Base-by-base conservation (phyloP, 2,888 invertebrate species). In the Caenorhabditis panamensis region DNA sequence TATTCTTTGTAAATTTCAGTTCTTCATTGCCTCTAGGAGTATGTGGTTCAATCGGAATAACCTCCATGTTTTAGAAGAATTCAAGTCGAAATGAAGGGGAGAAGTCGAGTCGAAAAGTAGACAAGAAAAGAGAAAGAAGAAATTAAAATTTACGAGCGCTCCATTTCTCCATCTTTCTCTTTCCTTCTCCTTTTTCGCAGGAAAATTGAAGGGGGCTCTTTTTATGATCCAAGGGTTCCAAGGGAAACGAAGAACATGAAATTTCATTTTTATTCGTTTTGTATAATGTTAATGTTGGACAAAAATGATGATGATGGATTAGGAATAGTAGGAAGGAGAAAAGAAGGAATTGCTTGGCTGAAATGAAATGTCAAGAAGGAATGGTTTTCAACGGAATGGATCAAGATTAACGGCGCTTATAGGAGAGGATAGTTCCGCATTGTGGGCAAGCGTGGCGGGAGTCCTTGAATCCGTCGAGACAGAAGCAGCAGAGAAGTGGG, bases 401-500 rank as follows among this genome's bases (percentile, higher is more conserved):
- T 5, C 3, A 3, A 13, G 5, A 4, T 41, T 41, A 54, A 28
- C 54, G 54, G 24, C 54, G 24, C 41, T 82, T 77, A 26, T 51
- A 47, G 2, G 77, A 47, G 22, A 82, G 54, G n/a, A 73, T 24
- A 16, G 59, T 66, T 31, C 64, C 69, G 44, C 82, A 82, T 4
- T 75, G 36, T 24, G 82, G 82, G 44, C 82, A 82, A n/a, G 59
- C 51, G 41, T 82, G 82, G 18, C 61, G 26, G 16, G 75, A 72
- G 28, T 82, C 82, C 47, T 79, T 73, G 67, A 68, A 82, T 37
- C 64, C 64, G 36, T 73, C 62, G 36, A 72, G 56, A 16, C 78
- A 82, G 69, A 73, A 82, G 61, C 82, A 82, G 61, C 73, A 79
- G 13, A 82, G 71, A 18, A 79, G 69, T 24, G 78, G 78, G 59